phyloP scores from a whole-genome alignment of 2,113 vertebrate species.

The Azemiops feae region DNA sequence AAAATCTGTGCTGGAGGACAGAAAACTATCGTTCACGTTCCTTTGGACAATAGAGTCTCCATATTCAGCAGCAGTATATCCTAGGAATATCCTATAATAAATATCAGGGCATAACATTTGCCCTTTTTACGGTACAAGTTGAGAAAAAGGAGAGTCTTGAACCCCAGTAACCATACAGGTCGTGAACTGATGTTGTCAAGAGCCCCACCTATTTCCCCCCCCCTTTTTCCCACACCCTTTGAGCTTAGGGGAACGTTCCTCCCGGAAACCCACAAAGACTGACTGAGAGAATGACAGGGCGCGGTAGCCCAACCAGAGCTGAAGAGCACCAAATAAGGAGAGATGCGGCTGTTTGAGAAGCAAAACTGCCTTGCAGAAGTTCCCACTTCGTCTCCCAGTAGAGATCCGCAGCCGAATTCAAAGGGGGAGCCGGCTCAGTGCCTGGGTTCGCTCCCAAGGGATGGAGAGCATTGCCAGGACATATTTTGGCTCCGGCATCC shows the following conservation, averaged over 20 bases:
- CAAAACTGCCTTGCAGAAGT: not conserved
- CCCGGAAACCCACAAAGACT: not conserved
- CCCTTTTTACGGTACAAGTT: not conserved
- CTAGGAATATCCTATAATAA: not conserved
- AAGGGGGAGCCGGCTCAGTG: not conserved
- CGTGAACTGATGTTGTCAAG: not conserved
- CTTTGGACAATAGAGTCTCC: not conserved
- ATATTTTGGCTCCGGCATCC: not conserved
- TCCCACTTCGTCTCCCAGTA: not conserved
- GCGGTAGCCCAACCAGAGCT: not conserved
- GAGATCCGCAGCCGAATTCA: not conserved
- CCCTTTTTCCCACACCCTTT: not conserved
- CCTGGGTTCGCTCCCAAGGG: not conserved
- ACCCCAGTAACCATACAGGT: not conserved
- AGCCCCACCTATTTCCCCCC: not conserved
- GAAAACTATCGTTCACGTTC: not conserved
- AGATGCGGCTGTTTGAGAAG: not conserved
- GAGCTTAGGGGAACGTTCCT: not conserved
- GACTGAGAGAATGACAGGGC: not conserved
- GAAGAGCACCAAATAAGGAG: conserved; percentile 13
- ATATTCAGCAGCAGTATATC: not conserved
- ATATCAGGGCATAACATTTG: not conserved
- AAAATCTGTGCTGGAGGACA: not conserved
- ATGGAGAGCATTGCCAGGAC: not conserved
- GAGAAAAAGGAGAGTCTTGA: not conserved